phyloP scores from a whole-genome alignment of 1,140 invertebrate species.

The Epicauta chinensis region DNA sequence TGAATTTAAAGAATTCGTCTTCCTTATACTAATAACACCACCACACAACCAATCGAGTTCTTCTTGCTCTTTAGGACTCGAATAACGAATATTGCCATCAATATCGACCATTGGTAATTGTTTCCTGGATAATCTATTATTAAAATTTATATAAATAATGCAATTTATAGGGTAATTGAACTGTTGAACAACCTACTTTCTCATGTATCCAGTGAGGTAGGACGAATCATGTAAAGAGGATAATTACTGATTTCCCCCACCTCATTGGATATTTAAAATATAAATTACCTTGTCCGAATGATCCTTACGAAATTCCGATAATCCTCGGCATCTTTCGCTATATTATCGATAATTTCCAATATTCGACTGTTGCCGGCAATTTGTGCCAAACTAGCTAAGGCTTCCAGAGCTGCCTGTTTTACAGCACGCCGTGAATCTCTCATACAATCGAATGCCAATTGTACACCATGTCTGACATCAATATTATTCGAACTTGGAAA shows the following conservation, averaged over 20 bases:
- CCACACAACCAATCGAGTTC: conserved; percentile 36
- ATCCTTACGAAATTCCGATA: conserved; percentile 46
- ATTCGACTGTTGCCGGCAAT: conserved; percentile 53
- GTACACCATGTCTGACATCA: conserved; percentile 57
- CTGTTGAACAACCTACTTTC: too few relatives aligned
- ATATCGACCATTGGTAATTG: conserved; percentile 37
- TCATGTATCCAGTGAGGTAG: too few relatives aligned
- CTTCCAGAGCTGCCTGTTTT: conserved; percentile 73
- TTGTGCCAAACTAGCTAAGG: conserved; percentile 69
- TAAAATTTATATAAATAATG: too few relatives aligned
- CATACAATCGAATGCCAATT: conserved; percentile 51
- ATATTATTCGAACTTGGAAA: conserved; percentile 73
- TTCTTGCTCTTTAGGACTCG: conserved; percentile 31
- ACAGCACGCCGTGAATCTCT: conserved; percentile 66
- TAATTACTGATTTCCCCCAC: too few relatives aligned
- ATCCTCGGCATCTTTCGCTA: conserved; percentile 42
- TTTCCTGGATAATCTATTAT: conserved; percentile 35
- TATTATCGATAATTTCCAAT: conserved; percentile 45
- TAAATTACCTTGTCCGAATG: conserved; percentile 43
- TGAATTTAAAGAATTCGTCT: conserved; percentile 7
- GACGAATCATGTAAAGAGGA: too few relatives aligned
- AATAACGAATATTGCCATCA: conserved; percentile 36
- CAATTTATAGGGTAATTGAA: too few relatives aligned
- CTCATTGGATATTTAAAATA: background rate
- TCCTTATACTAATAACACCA: conserved; percentile 1